Conservation (phyloP, 2,113 vertebrate species). For the Corapipo altera region DNA sequence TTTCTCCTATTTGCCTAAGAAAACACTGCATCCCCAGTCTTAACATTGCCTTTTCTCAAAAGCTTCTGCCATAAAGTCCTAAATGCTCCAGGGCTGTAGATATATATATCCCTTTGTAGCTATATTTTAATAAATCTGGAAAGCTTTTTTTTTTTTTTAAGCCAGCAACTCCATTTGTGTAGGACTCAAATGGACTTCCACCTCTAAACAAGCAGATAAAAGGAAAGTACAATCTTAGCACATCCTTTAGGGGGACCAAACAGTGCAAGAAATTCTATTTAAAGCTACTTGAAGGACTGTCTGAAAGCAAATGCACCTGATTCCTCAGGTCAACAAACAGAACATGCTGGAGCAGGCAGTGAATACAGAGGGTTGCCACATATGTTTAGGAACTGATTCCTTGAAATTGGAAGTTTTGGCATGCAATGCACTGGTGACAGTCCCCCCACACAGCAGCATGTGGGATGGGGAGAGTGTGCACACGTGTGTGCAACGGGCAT, state of each 20-base stretch:
- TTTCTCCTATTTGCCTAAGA: background rate
- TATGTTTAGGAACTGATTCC: background rate
- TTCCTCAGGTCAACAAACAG: background rate
- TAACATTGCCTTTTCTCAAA: background rate
- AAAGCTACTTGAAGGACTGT: background rate
- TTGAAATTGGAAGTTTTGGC: background rate
- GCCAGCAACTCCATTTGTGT: background rate
- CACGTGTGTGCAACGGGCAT: background rate
- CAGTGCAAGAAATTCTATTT: background rate
- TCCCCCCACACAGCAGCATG: background rate
- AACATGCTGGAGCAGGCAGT: background rate
- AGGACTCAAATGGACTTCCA: background rate
- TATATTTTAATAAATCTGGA: background rate
- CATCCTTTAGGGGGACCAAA: background rate
- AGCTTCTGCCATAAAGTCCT: background rate
- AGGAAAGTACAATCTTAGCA: background rate
- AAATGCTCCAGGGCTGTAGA: background rate
- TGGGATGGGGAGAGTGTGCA: background rate
- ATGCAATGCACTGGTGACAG: background rate
- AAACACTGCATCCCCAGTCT: background rate
- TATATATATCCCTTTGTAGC: background rate
- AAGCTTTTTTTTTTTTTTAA: background rate
- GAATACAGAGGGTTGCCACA: background rate
- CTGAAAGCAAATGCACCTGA: background rate
- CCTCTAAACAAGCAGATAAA: constrained; percentile 2